Evolutionary conservation across 2,797 vertebrate genomes (phyloP).

Genomic region (Sebastes baramenuke): DNA sequence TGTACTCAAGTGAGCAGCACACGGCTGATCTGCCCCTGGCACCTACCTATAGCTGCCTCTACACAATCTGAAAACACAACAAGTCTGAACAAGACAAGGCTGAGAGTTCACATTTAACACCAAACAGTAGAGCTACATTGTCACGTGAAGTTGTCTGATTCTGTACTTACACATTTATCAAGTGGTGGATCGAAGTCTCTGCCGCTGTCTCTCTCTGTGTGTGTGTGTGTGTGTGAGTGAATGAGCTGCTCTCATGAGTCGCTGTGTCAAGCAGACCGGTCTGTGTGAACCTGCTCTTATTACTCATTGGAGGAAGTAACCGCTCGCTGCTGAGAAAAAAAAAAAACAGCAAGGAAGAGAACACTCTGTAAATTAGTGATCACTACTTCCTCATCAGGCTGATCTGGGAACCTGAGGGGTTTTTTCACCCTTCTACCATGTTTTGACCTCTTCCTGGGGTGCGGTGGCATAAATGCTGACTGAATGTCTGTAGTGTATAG

Average conservation of each 20-base stretch:
- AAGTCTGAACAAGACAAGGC: not conserved
- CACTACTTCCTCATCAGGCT: slow-evolving; percentile 68
- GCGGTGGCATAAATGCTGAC: not conserved
- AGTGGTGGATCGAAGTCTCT: not conserved
- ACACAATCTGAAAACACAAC: not conserved
- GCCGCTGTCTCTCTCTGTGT: not conserved
- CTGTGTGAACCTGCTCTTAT: slow-evolving; percentile 41
- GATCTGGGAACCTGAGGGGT: slow-evolving; percentile 18
- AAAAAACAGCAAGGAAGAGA: slow-evolving; percentile 52
- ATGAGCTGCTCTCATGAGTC: slow-evolving; percentile 2
- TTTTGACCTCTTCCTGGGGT: slow-evolving; percentile 20
- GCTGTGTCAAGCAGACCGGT: slow-evolving; percentile 21
- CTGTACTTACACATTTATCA: slow-evolving; percentile 63
- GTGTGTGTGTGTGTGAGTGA: not conserved
- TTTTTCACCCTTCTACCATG: not conserved
- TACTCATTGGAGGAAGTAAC: slow-evolving; percentile 76
- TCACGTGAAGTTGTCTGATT: not conserved
- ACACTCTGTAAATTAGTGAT: slow-evolving; percentile 19
- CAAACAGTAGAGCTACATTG: not conserved
- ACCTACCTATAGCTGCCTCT: not conserved
- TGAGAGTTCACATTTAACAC: not conserved
- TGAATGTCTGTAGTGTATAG: not conserved
- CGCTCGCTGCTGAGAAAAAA: slow-evolving; percentile 26
- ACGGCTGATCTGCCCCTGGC: not conserved
- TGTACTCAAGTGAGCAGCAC: not conserved